phyloP scores from a whole-genome alignment of 2,888 invertebrate species.

The Yponomeuta evonymella region DNA sequence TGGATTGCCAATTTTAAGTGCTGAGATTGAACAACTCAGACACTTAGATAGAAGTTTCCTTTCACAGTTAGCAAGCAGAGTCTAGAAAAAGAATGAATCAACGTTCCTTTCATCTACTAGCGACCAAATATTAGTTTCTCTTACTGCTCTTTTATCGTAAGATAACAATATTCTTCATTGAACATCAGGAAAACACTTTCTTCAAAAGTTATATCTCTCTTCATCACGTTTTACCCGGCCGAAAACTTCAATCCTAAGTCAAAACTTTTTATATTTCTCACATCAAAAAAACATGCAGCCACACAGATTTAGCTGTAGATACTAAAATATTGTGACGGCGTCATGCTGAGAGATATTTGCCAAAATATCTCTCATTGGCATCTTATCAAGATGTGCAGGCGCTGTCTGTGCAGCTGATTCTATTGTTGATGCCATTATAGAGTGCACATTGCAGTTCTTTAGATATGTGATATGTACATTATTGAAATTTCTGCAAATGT shows the following conservation, averaged over 20 bases:
- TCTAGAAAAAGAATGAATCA: no score
- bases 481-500: no score
- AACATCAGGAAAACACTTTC: no score
- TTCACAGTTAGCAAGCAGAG: no score
- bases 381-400: slow-evolving; percentile 62
- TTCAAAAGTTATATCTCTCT: background rate
- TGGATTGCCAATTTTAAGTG: no score
- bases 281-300: slow-evolving; percentile 35
- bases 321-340: slow-evolving; percentile 74
- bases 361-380: slow-evolving; percentile 73
- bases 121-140: background rate
- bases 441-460: slow-evolving; percentile 45
- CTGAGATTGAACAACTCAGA: no score
- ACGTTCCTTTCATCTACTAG: no score
- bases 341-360: slow-evolving; percentile 70
- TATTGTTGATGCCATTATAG: slow-evolving; percentile 38
- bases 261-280: background rate
- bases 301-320: slow-evolving; percentile 57
- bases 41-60: no score
- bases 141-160: background rate
- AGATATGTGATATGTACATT: no score
- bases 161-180: no score
- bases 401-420: slow-evolving; percentile 57
- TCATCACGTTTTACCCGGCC: background rate
- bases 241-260: background rate